A percentile compares a stretch with the other conserved stretches of the same genome.
Evolutionary conservation across 2,113 vertebrate species (phyloP).

Genomic region (Burhinus bistriatus): DNA sequence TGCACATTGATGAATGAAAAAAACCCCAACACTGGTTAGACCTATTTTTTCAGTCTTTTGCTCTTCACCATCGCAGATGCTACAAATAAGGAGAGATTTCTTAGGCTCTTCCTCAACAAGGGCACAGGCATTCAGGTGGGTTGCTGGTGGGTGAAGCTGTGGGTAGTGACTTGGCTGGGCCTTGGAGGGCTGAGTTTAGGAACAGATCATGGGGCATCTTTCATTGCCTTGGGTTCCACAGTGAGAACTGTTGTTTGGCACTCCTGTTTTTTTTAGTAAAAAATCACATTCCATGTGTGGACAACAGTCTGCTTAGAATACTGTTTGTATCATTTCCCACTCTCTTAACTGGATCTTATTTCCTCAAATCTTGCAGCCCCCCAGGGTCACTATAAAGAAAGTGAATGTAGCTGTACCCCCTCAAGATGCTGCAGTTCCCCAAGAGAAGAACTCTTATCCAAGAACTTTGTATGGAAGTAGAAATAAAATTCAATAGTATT

Average conservation of each 20-base stretch:
- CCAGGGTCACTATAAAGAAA: neutral
- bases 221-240: neutral
- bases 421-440: neutral
- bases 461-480: neutral
- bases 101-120: neutral
- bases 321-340: neutral
- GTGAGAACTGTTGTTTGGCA: neutral
- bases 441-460: neutral
- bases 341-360: neutral
- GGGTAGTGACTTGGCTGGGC: neutral
- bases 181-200: neutral
- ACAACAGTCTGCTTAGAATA: neutral
- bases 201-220: neutral
- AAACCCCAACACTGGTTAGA: neutral
- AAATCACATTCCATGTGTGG: neutral
- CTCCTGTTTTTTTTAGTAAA: neutral
- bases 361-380: neutral
- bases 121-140: neutral
- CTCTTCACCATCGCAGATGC: neutral
- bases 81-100: neutral
- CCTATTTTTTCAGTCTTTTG: neutral
- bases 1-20: neutral
- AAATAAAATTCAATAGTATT: neutral
- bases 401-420: neutral
- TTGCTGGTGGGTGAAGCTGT: neutral